A percentile compares a stretch with the other conserved stretches of the same genome.
Conservation (phyloP, 2,797 vertebrate genomes). For the Rhadinocentrus ornatus region DNA sequence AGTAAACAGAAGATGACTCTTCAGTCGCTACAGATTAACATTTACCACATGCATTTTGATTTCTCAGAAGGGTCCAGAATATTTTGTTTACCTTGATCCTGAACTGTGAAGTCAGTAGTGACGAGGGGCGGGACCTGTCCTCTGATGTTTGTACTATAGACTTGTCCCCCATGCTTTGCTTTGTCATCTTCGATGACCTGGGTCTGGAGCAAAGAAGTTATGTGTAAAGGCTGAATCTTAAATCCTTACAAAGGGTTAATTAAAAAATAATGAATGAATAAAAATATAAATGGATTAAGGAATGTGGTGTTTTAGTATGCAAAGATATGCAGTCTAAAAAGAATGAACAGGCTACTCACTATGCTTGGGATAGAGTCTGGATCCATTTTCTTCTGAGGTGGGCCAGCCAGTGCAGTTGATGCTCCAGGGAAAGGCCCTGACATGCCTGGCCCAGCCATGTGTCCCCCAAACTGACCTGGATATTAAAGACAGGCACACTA, state of each 20-base stretch:
- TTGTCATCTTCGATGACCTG: slow-evolving; percentile 94
- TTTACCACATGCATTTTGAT: not conserved
- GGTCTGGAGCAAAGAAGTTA: slow-evolving; percentile 79
- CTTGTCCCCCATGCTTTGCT: slow-evolving; percentile 83
- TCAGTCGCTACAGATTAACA: not conserved
- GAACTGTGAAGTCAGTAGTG: slow-evolving; percentile 91
- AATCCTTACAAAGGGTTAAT: not conserved
- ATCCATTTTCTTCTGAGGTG: slow-evolving; percentile 91
- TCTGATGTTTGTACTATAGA: slow-evolving; percentile 88
- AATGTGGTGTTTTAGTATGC: slow-evolving; percentile 15
- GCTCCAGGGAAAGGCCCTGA: slow-evolving; percentile 82
- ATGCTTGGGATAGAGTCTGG: slow-evolving; percentile 94
- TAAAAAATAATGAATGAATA: not conserved
- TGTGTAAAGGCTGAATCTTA: not conserved
- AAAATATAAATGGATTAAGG: slow-evolving; percentile 54
- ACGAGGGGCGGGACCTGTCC: slow-evolving; percentile 95
- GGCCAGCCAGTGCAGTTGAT: slow-evolving; percentile 63
- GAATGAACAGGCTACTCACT: slow-evolving; percentile 80
- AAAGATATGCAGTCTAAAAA: slow-evolving; percentile 10
- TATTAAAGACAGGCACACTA: slow-evolving; percentile 1
- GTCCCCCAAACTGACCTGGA: slow-evolving; percentile 87
- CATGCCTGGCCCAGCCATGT: slow-evolving; percentile 84
- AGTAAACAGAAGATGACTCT: not conserved
- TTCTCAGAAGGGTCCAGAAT: not conserved
- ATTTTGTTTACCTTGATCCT: slow-evolving; percentile 91